phyloP scores from a whole-genome alignment of 2,113 vertebrate species.

The Aplodontia rufa region DNA sequence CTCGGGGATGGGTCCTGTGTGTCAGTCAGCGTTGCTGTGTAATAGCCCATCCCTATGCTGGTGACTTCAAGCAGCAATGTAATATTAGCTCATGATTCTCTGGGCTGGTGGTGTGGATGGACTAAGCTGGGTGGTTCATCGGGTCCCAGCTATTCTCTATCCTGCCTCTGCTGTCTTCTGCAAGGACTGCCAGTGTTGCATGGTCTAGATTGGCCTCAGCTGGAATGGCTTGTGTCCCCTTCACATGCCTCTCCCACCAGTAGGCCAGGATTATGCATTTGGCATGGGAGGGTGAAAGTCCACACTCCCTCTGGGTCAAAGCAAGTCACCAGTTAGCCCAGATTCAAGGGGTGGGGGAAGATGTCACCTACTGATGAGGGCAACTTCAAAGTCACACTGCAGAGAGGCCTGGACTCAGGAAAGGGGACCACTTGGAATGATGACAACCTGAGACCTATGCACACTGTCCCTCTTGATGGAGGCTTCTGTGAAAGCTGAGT shows the following conservation, averaged over 20 bases:
- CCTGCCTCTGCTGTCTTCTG: rapidly evolving
- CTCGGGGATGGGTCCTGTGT: not conserved
- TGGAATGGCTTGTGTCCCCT: not conserved
- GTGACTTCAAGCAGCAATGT: not conserved
- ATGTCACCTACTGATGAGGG: not conserved
- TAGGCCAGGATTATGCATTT: rapidly evolving
- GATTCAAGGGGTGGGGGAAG: not conserved
- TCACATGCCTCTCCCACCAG: too few species aligned
- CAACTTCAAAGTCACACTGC: not conserved
- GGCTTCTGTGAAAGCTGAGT: not conserved
- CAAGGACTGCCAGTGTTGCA: not conserved
- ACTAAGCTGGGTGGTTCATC: not conserved
- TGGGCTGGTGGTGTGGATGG: too few species aligned
- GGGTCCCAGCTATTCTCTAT: too few species aligned
- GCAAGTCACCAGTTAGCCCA: not conserved
- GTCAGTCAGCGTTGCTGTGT: not conserved
- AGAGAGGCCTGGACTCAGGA: not conserved
- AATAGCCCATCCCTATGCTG: not conserved
- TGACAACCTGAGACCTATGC: rapidly evolving
- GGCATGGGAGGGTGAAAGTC: rapidly evolving
- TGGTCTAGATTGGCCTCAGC: not conserved
- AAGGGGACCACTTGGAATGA: too few species aligned
- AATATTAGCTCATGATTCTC: too few species aligned
- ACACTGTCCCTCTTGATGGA: not conserved
- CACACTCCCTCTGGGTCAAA: rapidly evolving